phyloP scores from a whole-genome alignment of 37 sponge, comb jelly and placozoan species.

The Crambe crambe region DNA sequence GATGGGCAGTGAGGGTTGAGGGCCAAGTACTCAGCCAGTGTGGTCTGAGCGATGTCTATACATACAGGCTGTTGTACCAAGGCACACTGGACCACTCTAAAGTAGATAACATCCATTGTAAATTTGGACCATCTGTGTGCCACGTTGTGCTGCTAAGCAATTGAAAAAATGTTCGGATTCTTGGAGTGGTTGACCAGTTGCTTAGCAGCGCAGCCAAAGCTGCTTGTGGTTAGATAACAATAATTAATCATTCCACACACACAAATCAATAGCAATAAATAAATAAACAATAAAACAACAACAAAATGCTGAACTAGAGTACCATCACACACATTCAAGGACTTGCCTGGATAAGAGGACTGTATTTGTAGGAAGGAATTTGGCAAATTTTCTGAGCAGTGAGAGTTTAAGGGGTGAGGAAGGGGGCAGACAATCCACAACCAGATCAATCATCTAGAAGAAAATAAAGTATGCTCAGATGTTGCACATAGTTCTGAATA shows the following conservation, averaged over 20 bases:
- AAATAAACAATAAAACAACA: no score
- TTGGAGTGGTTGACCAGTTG: no score
- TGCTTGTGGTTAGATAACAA: no score
- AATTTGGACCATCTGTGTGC: no score
- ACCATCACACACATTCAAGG: no score
- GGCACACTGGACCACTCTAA: slow-evolving; percentile 20
- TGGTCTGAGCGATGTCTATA: slow-evolving; percentile 11
- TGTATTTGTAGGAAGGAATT: slow-evolving; percentile 11
- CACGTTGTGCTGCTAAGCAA: no score
- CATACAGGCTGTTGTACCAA: slow-evolving; percentile 16
- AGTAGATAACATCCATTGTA: no score
- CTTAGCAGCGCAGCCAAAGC: no score
- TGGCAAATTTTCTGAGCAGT: background rate
- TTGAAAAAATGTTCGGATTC: no score
- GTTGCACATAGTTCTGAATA: background rate
- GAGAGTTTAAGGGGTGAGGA: slow-evolving; percentile 5
- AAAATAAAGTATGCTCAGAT: background rate
- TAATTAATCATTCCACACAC: no score
- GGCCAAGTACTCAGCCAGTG: slow-evolving; percentile 27
- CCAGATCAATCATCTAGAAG: slow-evolving; percentile 10
- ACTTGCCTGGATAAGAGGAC: slow-evolving; percentile 13
- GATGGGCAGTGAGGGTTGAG: background rate
- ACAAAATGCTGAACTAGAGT: no score
- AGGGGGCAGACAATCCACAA: slow-evolving; percentile 9
- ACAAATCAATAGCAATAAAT: no score